Percentiles rank a stretch among this genome's conserved stretches.
These are phyloP conservation scores for Melanotaenia nigrans DNA, from an alignment of 2,797 vertebrate species.

Conservation along the genomic window DNA sequence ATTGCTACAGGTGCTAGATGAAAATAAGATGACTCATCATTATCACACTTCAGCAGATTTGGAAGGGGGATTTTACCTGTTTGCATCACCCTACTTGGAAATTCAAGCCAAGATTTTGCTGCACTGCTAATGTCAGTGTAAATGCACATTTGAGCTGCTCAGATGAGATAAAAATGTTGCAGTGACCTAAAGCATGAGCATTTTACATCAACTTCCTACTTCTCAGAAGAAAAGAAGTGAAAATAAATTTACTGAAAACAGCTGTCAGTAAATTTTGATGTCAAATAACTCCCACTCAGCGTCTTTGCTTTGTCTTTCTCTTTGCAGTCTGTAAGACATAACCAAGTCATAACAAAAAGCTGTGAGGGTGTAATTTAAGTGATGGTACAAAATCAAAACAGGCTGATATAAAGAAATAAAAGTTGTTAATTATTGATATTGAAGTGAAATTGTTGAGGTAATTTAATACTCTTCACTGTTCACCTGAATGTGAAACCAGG, in stretches of 20 bases:
- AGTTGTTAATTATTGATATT: too few relatives aligned
- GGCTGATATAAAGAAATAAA: not conserved
- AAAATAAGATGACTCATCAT: slow-evolving; percentile 4
- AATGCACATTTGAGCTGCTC: not conserved
- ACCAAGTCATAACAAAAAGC: too few relatives aligned
- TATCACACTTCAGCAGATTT: not conserved
- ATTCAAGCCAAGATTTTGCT: not conserved
- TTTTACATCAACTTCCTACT: not conserved
- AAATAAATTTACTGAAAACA: slow-evolving; percentile 3
- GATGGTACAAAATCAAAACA: not conserved
- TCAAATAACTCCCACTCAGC: not conserved
- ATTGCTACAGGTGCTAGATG: not conserved
- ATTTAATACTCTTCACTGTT: not conserved
- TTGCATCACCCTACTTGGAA: not conserved
- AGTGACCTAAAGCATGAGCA: not conserved
- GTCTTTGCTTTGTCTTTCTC: not conserved
- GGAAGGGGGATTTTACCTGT: not conserved
- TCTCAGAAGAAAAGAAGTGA: slow-evolving; percentile 6
- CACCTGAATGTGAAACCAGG: too few relatives aligned
- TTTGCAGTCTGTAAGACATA: not conserved
- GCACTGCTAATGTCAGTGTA: not conserved
- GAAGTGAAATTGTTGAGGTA: too few relatives aligned
- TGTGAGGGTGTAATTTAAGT: not conserved
- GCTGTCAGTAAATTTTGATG: not conserved
- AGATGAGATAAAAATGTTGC: not conserved